Evolutionary conservation across 2,797 vertebrate species (phyloP).

Genomic region (Agapornis canus): DNA sequence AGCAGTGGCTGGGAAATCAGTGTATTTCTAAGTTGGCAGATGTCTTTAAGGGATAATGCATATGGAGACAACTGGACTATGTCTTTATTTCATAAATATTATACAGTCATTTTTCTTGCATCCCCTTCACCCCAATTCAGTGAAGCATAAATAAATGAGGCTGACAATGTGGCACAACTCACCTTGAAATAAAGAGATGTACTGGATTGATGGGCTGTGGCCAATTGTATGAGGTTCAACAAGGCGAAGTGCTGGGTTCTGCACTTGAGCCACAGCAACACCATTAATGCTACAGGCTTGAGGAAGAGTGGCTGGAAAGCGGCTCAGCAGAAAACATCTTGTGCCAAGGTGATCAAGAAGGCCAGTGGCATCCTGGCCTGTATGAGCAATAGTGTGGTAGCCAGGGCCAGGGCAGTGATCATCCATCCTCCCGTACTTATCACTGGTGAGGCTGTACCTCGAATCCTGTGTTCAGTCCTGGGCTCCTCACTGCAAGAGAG

Average conservation of each 20-base stretch:
- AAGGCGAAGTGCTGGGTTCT: neutral
- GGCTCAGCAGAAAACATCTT: neutral
- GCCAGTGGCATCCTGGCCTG: neutral
- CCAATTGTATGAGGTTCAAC: neutral
- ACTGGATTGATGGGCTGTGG: neutral
- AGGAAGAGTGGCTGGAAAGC: neutral
- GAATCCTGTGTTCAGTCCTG: neutral
- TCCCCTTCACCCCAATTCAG: conserved; percentile 12
- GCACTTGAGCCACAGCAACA: neutral
- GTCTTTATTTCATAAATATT: conserved; percentile 1
- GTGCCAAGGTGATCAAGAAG: neutral
- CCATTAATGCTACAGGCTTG: neutral
- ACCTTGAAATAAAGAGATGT: conserved; percentile 32
- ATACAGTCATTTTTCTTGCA: neutral
- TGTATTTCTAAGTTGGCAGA: neutral
- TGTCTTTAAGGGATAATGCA: neutral
- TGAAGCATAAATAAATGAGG: conserved; percentile 33
- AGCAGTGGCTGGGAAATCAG: neutral
- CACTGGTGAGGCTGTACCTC: neutral
- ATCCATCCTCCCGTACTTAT: neutral
- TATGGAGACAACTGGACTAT: neutral
- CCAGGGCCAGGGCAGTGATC: neutral
- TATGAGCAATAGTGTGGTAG: neutral
- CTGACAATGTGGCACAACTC: conserved; percentile 17
- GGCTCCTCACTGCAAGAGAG: neutral